Base-by-base conservation (phyloP, 2,113 vertebrate genomes). In the Megaceryle maxima region DNA sequence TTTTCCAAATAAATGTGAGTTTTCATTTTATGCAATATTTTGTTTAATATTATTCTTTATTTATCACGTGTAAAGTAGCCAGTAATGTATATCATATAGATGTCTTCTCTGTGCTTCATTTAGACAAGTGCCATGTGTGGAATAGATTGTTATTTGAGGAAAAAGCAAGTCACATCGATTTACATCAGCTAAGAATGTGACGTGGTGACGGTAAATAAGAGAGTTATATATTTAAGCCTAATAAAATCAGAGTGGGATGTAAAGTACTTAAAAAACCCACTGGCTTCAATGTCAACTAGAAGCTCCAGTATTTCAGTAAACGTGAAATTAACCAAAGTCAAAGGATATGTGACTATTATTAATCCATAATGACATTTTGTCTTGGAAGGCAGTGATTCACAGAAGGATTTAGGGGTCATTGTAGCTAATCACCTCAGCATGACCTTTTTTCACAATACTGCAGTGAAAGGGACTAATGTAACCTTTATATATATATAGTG, bases 101-200 rank as follows among this genome's bases (percentile, higher is more conserved):
- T 60, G 43, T 35, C 46, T 81, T 79, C 56, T 72, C 13, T 53
- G 50, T 76, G 67, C 53, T 91, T 94, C 86, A 72, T 92, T 92
- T 85, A 74, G 85, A 72, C 13, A 76, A 80, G 56, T 50, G 11
- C 13, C 46, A 22, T 33, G 46, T 82, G 51, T 78, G 37, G 37
- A 88, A 77, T 57, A 75, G n/a, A 81, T 92, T 25, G 66, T 81
- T 86, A 81, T 48, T 68, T 56, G 87, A 77, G 43, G 51, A 91
- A 97, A 91, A 57, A 90, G 17, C 22, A 88, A 95, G 41, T 77
- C 76, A 93, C n/a, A 75, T 46, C 88, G 79, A 93, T 93, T 83
- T 85, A 80, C 25, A 48, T 13, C 10, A 62, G 26, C n/a, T 80
- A n/a, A 93, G 55, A 77, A 66, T 46, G 28, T 77, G 56, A 13